A percentile compares a stretch with the other conserved stretches of the same genome.
Conservation (phyloP, 2,113 vertebrate genomes). For the Cryptoleucopteryx plumbea region DNA sequence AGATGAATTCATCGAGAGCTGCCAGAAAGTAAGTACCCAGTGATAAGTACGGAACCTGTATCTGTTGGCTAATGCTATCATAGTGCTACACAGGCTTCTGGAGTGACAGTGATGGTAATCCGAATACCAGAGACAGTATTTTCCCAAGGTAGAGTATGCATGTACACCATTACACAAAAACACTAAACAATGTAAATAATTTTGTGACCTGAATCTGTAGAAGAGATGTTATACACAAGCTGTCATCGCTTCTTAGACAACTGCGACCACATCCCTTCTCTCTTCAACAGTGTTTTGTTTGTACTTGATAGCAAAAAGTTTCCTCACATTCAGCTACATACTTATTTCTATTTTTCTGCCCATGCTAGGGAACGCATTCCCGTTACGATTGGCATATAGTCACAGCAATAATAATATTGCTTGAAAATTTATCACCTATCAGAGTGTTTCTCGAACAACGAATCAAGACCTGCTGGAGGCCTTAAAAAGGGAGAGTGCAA, state of each 20-base stretch:
- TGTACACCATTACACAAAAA: not conserved
- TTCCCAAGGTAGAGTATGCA: not conserved
- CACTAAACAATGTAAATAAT: not conserved
- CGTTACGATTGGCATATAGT: not conserved
- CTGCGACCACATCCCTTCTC: not conserved
- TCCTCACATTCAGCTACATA: not conserved
- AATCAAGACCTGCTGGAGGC: not conserved
- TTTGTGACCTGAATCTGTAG: not conserved
- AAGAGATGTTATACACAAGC: not conserved
- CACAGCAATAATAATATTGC: not conserved
- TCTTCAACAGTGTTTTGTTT: not conserved
- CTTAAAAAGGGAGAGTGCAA: not conserved
- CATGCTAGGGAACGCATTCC: not conserved
- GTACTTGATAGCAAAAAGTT: not conserved
- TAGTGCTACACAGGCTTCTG: not conserved
- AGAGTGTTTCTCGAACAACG: not conserved
- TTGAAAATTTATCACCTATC: not conserved
- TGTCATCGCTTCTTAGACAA: not conserved
- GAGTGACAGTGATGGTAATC: not conserved
- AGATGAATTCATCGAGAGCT: constrained; percentile 98
- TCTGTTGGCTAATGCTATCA: not conserved
- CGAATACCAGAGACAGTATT: not conserved
- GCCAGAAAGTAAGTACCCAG: constrained; percentile 90
- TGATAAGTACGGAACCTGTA: not conserved
- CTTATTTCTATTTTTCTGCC: not conserved